Evolutionary conservation across 2,888 invertebrate species (phyloP).

Genomic region (Notodonta ziczac): DNA sequence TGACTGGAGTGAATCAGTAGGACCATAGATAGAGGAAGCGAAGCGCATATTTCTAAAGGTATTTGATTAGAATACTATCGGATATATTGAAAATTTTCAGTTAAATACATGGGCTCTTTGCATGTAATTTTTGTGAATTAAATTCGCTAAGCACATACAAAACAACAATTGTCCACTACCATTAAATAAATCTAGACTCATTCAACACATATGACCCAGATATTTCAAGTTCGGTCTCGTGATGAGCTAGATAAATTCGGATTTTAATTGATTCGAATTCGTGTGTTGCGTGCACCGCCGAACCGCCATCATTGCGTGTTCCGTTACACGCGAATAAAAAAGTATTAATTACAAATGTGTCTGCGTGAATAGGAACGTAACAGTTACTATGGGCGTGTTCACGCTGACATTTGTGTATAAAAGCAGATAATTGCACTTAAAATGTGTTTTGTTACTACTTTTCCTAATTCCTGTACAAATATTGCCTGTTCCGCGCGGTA

Average conservation of each 20-base stretch:
- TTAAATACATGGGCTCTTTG: too few species aligned
- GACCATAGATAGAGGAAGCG: too few species aligned
- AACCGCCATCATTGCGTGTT: background rate
- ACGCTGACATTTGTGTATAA: background rate
- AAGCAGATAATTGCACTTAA: background rate
- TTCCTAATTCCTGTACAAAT: too few species aligned
- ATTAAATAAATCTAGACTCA: background rate
- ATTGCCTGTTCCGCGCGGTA: too few species aligned
- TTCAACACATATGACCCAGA: background rate
- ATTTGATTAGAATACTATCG: too few species aligned
- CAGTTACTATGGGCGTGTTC: background rate
- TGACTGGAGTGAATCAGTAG: too few species aligned
- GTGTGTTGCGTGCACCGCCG: background rate
- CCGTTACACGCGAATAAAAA: conserved; percentile 1
- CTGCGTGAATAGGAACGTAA: conserved; percentile 2
- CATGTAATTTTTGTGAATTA: too few species aligned
- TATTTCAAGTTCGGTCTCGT: background rate
- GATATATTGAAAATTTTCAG: too few species aligned
- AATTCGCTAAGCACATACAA: background rate
- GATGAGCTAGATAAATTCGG: background rate
- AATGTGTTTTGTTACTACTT: background rate
- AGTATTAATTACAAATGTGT: conserved; percentile 2
- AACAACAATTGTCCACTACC: background rate
- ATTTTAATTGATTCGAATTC: background rate
- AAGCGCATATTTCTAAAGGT: too few species aligned